A percentile compares a stretch with the other conserved stretches of the same genome.
These are phyloP conservation scores for Tokudaia tokunoshimensis DNA, from an alignment of 2,797 vertebrate species.

Conservation along the genomic window DNA sequence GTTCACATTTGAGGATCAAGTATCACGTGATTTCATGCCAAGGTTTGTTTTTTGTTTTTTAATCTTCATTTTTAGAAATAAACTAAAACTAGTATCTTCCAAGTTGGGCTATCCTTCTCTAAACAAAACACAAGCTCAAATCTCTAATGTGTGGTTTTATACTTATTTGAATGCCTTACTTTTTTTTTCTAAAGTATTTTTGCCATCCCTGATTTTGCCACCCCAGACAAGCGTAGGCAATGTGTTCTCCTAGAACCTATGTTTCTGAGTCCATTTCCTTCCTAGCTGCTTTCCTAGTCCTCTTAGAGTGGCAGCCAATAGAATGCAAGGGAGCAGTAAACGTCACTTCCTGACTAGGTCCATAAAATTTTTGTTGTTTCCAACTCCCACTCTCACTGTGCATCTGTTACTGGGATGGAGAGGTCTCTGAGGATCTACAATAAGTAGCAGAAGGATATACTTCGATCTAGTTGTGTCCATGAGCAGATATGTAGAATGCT, in stretches of 20 bases:
- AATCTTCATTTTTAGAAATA: constrained; percentile 47
- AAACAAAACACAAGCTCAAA: neutral
- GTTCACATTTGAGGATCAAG: neutral
- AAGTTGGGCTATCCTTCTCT: neutral
- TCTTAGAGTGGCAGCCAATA: neutral
- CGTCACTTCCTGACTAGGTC: neutral
- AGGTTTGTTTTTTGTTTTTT: neutral
- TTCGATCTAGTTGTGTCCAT: neutral
- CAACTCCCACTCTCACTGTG: neutral
- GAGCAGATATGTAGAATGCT: neutral
- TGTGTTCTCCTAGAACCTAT: neutral
- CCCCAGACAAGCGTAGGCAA: neutral
- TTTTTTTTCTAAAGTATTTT: neutral
- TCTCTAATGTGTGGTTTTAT: accelerated
- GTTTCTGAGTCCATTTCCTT: neutral
- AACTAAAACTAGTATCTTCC: neutral
- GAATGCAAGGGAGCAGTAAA: neutral
- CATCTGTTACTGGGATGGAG: neutral
- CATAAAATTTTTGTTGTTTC: neutral
- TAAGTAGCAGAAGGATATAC: neutral
- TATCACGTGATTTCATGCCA: neutral
- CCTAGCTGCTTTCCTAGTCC: neutral
- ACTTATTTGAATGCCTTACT: neutral
- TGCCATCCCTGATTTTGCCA: neutral
- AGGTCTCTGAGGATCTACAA: neutral